A percentile compares a stretch with the other conserved stretches of the same genome.
These are phyloP conservation scores for Pituophis catenifer DNA, from an alignment of 2,113 vertebrate genomes.

Conservation along the genomic window DNA sequence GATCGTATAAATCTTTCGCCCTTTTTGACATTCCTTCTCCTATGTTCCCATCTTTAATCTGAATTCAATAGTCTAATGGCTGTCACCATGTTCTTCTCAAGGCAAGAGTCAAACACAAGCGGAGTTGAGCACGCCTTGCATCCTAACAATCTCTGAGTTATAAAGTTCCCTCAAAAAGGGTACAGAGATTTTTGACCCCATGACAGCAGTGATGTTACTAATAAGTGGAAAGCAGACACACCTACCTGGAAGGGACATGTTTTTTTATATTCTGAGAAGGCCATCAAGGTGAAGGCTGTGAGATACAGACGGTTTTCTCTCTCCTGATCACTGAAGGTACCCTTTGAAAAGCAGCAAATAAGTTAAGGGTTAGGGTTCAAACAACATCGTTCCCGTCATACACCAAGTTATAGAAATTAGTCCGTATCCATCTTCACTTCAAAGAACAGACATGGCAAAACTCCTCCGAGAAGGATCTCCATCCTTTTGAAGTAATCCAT, in stretches of 20 bases:
- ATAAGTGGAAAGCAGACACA: neutral
- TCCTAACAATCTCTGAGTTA: neutral
- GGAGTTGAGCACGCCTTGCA: neutral
- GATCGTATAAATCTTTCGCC: no score
- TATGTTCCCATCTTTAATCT: neutral
- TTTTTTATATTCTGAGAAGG: conserved; percentile 72
- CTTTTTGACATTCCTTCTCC: no score
- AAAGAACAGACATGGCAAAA: neutral
- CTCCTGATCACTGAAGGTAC: conserved; percentile 59
- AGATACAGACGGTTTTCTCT: conserved; percentile 77
- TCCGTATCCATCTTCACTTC: neutral
- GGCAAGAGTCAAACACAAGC: neutral
- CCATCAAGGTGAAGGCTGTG: conserved; percentile 85
- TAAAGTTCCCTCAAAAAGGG: neutral
- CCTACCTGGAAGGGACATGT: conserved; percentile 73
- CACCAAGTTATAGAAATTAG: neutral
- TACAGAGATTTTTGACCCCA: no score
- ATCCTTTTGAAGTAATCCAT: neutral
- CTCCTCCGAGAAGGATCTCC: neutral
- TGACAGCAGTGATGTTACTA: accelerated
- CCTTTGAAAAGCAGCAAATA: conserved; percentile 58
- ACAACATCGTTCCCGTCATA: neutral
- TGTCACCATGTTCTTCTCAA: neutral
- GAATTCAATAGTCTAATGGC: neutral
- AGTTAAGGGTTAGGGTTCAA: neutral